A percentile compares a stretch with the other conserved stretches of the same genome.
These are phyloP conservation scores for Poeciliopsis gracilis DNA, from an alignment of 2,797 vertebrate genomes.

Conservation along the genomic window DNA sequence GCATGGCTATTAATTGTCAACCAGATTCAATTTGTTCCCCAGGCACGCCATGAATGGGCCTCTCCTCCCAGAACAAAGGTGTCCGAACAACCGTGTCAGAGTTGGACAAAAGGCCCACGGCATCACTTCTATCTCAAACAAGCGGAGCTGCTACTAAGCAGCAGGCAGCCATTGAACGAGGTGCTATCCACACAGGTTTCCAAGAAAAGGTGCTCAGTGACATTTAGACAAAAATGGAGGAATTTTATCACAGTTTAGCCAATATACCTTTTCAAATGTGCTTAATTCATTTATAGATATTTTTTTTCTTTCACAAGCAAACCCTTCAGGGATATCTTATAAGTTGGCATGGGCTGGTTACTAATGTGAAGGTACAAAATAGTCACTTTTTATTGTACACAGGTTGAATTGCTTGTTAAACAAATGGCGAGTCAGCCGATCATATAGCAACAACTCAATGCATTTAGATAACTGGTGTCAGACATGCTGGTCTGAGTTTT, in stretches of 20 bases:
- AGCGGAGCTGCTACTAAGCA: constrained; percentile 41
- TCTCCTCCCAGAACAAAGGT: constrained; percentile 79
- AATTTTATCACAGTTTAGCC: constrained; percentile 22
- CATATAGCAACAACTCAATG: not conserved
- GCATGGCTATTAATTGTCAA: constrained; percentile 83
- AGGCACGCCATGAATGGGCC: constrained; percentile 77
- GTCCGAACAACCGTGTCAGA: constrained; percentile 77
- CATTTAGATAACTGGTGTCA: not conserved
- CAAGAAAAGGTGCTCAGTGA: constrained; percentile 43
- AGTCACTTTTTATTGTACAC: not conserved
- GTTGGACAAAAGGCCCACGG: constrained; percentile 75
- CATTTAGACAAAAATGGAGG: not conserved
- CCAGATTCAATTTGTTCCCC: constrained; percentile 83
- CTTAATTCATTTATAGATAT: constrained; percentile 14
- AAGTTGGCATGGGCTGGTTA: not conserved
- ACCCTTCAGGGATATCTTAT: not conserved
- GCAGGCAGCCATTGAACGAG: constrained; percentile 61
- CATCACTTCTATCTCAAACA: constrained; percentile 69
- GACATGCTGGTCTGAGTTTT: not conserved
- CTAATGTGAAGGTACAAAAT: not conserved
- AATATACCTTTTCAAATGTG: constrained; percentile 52
- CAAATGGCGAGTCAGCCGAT: not conserved
- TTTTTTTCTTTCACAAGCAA: not conserved
- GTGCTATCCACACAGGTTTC: constrained; percentile 60
- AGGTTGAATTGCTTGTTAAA: not conserved